Percentiles rank a stretch among this genome's conserved stretches.
Conservation (phyloP, 2,797 vertebrate species). For the Holocentrus rufus region DNA sequence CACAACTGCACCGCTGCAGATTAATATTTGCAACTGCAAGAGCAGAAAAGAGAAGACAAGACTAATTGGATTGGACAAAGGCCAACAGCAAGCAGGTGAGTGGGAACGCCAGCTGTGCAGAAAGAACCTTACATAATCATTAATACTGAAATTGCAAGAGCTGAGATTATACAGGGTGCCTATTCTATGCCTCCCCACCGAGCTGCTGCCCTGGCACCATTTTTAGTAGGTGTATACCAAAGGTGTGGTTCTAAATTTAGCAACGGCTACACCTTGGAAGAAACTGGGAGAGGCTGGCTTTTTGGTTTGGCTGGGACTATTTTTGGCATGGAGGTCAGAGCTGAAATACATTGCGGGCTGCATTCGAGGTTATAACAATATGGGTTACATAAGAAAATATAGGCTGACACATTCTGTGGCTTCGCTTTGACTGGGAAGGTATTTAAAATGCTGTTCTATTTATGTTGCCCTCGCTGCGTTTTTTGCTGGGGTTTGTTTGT, state of each 20-base stretch:
- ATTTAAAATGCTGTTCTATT: constrained; percentile 61
- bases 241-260: constrained; percentile 78
- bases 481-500: constrained; percentile 57
- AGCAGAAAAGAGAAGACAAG: constrained; percentile 10
- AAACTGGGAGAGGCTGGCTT: constrained; percentile 73
- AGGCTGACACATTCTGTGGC: constrained; percentile 55
- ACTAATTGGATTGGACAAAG: constrained; percentile 26
- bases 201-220: constrained; percentile 43
- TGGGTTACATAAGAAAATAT: constrained; percentile 51
- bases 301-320: constrained; percentile 71
- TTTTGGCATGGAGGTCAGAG: constrained; percentile 65
- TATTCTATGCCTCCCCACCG: constrained; percentile 41
- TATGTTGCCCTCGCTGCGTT: constrained; percentile 34
- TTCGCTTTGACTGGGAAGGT: constrained; percentile 46
- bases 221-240: constrained; percentile 63
- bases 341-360: constrained; percentile 63
- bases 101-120: constrained; percentile 22
- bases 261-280: constrained; percentile 72
- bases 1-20: too few species aligned
- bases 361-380: constrained; percentile 65
- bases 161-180: constrained; percentile 27
- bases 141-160: constrained; percentile 39
- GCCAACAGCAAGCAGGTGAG: constrained; percentile 66
- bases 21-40: constrained; percentile 23
- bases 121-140: constrained; percentile 27